Evolutionary conservation across 2,888 invertebrate genomes (phyloP).

Genomic region (Cantharis nigra): DNA sequence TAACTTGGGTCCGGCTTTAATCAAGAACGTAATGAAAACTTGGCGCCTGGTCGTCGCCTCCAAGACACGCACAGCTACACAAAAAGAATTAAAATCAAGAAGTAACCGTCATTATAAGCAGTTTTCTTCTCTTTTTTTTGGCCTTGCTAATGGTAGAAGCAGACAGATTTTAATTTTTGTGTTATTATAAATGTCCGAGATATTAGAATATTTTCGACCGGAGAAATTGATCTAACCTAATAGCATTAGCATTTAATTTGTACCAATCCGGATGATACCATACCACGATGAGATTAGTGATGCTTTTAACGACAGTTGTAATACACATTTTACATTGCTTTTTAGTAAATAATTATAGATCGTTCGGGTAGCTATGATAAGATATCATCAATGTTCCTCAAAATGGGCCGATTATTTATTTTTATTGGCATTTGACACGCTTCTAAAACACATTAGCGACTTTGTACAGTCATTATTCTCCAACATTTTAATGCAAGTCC

Average conservation of each 20-base stretch:
- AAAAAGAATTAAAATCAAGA: constrained; percentile 50
- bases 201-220: constrained; percentile 1
- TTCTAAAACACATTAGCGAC: constrained; percentile 16
- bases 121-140: constrained; percentile 22
- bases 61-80: constrained; percentile 53
- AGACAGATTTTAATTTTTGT: constrained; percentile 41
- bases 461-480: constrained; percentile 23
- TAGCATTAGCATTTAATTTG: constrained; percentile 3
- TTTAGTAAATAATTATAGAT: constrained; percentile 26
- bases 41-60: constrained; percentile 54
- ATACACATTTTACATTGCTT: constrained; percentile 19
- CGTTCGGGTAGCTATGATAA: constrained; percentile 20
- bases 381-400: constrained; percentile 21
- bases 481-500: constrained; percentile 34
- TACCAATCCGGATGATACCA: constrained; percentile 4
- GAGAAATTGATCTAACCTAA: constrained; percentile 13
- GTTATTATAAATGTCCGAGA: background rate
- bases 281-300: constrained; percentile 5
- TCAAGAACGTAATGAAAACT: constrained; percentile 55
- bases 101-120: constrained; percentile 47
- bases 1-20: constrained; percentile 45
- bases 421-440: constrained; percentile 33
- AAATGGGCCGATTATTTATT: constrained; percentile 27
- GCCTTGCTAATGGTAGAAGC: constrained; percentile 44
- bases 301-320: constrained; percentile 18